Base-by-base conservation (phyloP, 2,888 invertebrate species). In the Sarcophaga rosellei region DNA sequence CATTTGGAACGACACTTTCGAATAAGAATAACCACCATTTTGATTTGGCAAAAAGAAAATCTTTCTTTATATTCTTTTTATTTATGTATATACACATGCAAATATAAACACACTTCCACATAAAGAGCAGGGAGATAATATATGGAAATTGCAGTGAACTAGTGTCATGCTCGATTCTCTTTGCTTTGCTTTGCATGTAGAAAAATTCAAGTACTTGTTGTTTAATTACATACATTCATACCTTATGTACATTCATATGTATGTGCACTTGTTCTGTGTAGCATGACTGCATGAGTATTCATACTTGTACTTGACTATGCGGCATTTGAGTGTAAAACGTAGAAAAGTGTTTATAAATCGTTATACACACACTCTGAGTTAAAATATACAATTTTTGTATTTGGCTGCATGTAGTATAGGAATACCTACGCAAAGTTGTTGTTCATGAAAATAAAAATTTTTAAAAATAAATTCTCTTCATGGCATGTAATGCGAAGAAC, bases 351-450 rank as follows among this genome's bases (percentile, higher is more conserved):
- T 35, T 35, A 35, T 35, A 35, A 8, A 35, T 0, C 35, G 8
- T 35, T 35, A 35, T 8, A 35, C 10, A 10, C 35, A 35, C 8
- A 35, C 35, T 8, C 35, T 35, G 35, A 8, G 8, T 35, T 35
- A 35, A 35, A 35, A 35, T 35, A 35, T 10, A 35, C 35, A 35
- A 35, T 35, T 35, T 35, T 35, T 35, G 8, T 35, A 8, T 10
- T 35, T 35, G 35, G 8, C 0, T 8, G 35, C 35, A 1, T 2
- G 2, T 35, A 10, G 35, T 35, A 35, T 35, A 35, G 35, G 35
- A 35, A 35, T 88, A 89, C 88, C 88, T 88, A 89, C 88, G 89
- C 89, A 88, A 88, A 89, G 88, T 88, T 89, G 89, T 89, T 88
- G 88, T 87, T 88, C 88, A 88, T 89, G 88, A 89, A 89, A 86